Conservation (phyloP, 2,113 vertebrate genomes). For the Scortum barcoo region DNA sequence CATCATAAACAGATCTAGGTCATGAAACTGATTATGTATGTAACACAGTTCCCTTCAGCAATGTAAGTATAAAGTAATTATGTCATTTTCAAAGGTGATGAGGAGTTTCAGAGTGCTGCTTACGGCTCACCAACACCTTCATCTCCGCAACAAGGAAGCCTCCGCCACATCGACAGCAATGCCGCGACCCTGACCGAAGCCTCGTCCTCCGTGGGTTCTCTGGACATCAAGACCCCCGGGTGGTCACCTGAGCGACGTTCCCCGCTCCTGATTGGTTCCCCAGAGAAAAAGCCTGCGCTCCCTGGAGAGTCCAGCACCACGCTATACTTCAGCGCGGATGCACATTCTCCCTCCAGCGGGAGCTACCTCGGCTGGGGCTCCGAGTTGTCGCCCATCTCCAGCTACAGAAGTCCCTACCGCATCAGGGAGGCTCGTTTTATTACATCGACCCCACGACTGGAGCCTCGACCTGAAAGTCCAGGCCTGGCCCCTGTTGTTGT, state of each 20-base stretch:
- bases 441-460: slow-evolving; percentile 74
- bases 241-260: slow-evolving; percentile 80
- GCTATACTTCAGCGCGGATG: slow-evolving; percentile 78
- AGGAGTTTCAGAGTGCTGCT: slow-evolving; percentile 80
- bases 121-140: slow-evolving; percentile 77
- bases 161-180: slow-evolving; percentile 77
- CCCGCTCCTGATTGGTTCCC: slow-evolving; percentile 71
- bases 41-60: too few species aligned
- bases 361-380: slow-evolving; percentile 83
- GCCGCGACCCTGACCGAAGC: slow-evolving; percentile 63
- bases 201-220: slow-evolving; percentile 73
- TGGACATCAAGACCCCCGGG: slow-evolving; percentile 80
- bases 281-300: slow-evolving; percentile 56
- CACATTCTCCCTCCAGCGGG: slow-evolving; percentile 78
- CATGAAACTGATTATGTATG: too few species aligned
- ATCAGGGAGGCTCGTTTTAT: slow-evolving; percentile 80
- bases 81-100: slow-evolving; percentile 69
- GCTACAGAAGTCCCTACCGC: slow-evolving; percentile 80
- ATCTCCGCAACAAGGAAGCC: slow-evolving; percentile 67
- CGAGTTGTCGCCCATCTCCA: slow-evolving; percentile 81
- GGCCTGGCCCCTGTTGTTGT: slow-evolving; percentile 63
- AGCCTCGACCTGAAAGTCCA: slow-evolving; percentile 65
- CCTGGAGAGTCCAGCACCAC: slow-evolving; percentile 73
- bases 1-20: too few species aligned
- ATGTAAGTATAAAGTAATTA: too few species aligned